Conservation (phyloP, 2,888 invertebrate genomes). For the Suillia variegata region DNA sequence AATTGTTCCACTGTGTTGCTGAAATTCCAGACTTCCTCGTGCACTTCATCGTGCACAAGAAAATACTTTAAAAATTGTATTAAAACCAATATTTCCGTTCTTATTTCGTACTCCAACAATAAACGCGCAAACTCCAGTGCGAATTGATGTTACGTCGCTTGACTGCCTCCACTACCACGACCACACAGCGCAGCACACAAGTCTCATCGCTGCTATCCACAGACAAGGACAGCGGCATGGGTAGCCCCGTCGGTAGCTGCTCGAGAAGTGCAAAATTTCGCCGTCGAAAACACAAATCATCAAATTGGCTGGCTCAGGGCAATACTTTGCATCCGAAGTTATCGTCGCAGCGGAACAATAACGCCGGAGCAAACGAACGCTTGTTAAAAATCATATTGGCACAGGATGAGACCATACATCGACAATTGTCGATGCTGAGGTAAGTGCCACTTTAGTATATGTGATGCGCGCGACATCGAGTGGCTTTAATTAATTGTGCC, state of each 20-base stretch:
- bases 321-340: conserved; percentile 57
- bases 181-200: conserved; percentile 28
- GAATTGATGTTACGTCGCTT: conserved; percentile 53
- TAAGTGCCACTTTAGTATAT: conserved; percentile 33
- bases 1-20: no score
- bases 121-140: conserved; percentile 41
- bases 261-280: conserved; percentile 57
- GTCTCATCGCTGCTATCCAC: conserved; percentile 49
- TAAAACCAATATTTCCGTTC: conserved; percentile 24
- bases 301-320: conserved; percentile 47
- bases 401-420: conserved; percentile 67
- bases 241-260: conserved; percentile 58
- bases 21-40: no score
- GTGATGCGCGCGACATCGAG: not conserved
- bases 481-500: not conserved
- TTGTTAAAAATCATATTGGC: conserved; percentile 65
- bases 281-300: conserved; percentile 45
- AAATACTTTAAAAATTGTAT: no score
- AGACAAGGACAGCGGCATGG: conserved; percentile 60
- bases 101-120: conserved; percentile 18
- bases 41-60: no score
- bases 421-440: conserved; percentile 59
- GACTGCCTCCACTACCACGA: conserved; percentile 29
- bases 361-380: conserved; percentile 61
- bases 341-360: conserved; percentile 28